Evolutionary conservation across 2,888 invertebrate genomes (phyloP), one percentile per base, ranked within the genome.

Genomic region (Fabriciana adippe): DNA sequence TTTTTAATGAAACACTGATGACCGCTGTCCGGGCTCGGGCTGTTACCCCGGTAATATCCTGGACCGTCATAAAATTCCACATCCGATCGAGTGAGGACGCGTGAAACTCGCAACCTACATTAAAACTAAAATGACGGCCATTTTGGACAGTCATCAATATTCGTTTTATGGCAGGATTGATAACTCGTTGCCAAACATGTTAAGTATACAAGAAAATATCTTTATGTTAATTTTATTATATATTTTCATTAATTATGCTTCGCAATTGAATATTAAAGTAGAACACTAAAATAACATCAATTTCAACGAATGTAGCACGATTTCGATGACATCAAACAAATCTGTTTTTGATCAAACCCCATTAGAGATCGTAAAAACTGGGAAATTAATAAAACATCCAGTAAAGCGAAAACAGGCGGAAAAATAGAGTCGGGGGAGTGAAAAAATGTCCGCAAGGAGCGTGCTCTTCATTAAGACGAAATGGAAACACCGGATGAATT

Each of bases 401-500:
- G 89, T 87, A 89, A 89, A 85, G 86, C 82, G 88, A 88, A 90
- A 90, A 87, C 88, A 87, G 87, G 86, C 90, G 87, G 88, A 89
- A 90, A 90, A 90, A 88, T 86, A 86, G 85, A 83, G 85, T 75
- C 85, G 77, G 77, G 88, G 86, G 74, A 70, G 71, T 61, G 79
- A 80, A 84, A 88, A 84, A 84, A 85, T 83, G 87, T 85, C 88
- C 81, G 83, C 84, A 82, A 82, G 82, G 80, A 85, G 84, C 89
- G 88, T 86, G 86, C 89, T 87, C 88, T 89, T 92, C 91, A 92
- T 92, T 92, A 92, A 80, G 80, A 79, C 81, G 86, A 79, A 84
- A 88, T 87, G 86, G 87, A 83, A 89, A 89, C 88, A 87, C 84
- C 85, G 88, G 84, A 92, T 91, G 90, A 91, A 92, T 92, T 92